phyloP scores from a whole-genome alignment of 2,797 vertebrate genomes.

The Cyprinella venusta region DNA sequence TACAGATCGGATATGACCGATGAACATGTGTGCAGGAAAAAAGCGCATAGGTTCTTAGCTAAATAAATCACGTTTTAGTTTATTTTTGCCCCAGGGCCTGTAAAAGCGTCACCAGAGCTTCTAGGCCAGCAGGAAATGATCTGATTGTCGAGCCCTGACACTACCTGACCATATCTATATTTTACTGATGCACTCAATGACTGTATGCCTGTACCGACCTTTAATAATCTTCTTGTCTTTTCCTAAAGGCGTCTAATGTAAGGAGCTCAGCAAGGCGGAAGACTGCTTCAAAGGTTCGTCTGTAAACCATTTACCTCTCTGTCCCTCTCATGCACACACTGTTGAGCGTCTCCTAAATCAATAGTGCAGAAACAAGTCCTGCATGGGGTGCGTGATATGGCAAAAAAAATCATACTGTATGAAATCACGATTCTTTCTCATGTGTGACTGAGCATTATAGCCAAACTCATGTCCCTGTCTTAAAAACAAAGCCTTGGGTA shows the following conservation, averaged over 20 bases:
- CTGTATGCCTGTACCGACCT: not conserved
- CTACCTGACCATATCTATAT: not conserved
- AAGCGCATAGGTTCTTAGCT: no score
- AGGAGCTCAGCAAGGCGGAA: not conserved
- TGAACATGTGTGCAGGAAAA: no score
- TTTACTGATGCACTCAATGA: not conserved
- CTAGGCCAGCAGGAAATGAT: not conserved
- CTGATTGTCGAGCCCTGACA: not conserved
- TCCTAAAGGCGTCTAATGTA: not conserved
- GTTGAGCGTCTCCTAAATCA: not conserved
- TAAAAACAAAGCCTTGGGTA: no score
- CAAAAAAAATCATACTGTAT: no score
- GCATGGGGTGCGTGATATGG: no score
- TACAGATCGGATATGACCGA: no score
- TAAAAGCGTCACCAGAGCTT: not conserved
- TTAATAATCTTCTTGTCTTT: not conserved
- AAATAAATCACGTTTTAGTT: no score
- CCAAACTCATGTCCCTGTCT: no score
- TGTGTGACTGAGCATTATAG: no score
- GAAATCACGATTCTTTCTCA: no score
- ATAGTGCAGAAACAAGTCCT: not conserved
- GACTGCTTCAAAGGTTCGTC: slow-evolving; percentile 19
- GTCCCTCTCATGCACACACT: not conserved
- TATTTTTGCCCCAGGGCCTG: no score
- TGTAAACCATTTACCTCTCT: not conserved